Evolutionary conservation across 2,113 vertebrate genomes (phyloP).

Genomic region (Anguilla rostrata): DNA sequence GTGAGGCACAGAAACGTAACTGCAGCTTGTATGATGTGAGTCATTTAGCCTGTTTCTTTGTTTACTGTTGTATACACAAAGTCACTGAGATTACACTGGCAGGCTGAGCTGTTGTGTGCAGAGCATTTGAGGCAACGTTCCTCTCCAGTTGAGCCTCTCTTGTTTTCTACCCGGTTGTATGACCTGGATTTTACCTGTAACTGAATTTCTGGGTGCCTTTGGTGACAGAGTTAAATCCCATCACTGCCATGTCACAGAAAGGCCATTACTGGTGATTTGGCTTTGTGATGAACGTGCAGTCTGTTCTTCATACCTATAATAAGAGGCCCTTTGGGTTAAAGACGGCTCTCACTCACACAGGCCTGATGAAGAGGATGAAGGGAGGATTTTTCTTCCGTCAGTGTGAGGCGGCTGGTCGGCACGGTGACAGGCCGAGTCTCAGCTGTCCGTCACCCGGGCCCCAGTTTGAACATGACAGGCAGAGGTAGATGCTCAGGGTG

Average conservation of each 20-base stretch:
- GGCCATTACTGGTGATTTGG: not conserved
- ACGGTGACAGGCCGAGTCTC: not conserved
- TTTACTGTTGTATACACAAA: not conserved
- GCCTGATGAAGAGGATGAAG: not conserved
- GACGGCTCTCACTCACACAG: not conserved
- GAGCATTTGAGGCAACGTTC: no score
- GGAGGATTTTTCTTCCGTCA: not conserved
- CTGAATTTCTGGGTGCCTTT: not conserved
- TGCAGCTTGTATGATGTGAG: not conserved
- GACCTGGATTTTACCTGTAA: not conserved
- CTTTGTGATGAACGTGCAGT: not conserved
- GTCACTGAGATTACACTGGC: not conserved
- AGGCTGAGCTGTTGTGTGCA: not conserved
- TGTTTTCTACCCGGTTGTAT: not conserved
- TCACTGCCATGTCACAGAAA: not conserved
- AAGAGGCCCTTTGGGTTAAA: not conserved
- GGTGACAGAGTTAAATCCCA: not conserved
- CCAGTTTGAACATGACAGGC: not conserved
- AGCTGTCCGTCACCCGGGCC: not conserved
- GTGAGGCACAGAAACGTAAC: not conserved
- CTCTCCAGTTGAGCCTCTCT: no score
- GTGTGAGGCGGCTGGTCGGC: not conserved
- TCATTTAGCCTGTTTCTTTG: not conserved
- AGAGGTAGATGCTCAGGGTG: not conserved
- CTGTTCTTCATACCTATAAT: not conserved